Evolutionary conservation across 1,140 invertebrate genomes (phyloP).

Genomic region (Andricus grossulariae): DNA sequence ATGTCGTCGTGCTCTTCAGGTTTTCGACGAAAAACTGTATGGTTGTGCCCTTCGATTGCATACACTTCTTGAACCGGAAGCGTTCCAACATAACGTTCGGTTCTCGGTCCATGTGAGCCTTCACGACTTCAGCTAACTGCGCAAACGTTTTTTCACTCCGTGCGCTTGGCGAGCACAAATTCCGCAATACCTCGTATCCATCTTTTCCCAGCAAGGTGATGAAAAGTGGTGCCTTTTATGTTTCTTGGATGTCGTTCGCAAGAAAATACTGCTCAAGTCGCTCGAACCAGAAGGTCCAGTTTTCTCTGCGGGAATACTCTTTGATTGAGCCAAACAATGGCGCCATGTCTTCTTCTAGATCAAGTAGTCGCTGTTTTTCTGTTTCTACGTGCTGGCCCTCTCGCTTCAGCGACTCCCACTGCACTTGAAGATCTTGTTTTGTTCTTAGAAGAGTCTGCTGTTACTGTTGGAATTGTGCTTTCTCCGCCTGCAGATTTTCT

Average conservation of each 20-base stretch:
- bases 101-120: conserved; percentile 42
- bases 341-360: no score
- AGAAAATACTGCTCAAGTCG: no score
- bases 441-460: no score
- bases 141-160: conserved; percentile 19
- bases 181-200: conserved; percentile 43
- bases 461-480: no score
- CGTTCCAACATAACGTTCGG: conserved; percentile 39
- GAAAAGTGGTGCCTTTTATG: conserved; percentile 35
- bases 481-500: no score
- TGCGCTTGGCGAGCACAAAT: conserved; percentile 40
- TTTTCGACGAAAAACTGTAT: conserved; percentile 5
- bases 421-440: no score
- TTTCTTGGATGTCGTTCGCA: conserved; percentile 36
- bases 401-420: no score
- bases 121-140: conserved; percentile 34
- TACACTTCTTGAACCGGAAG: conserved; percentile 48
- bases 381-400: background rate
- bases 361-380: no score
- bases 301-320: conserved; percentile 28
- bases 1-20: background rate
- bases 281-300: conserved; percentile 34
- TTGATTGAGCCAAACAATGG: conserved; percentile 32
- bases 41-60: conserved; percentile 9
- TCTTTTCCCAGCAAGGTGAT: conserved; percentile 44